phyloP scores from a whole-genome alignment of 2,888 invertebrate species.

The Dicranocentrus wangi region DNA sequence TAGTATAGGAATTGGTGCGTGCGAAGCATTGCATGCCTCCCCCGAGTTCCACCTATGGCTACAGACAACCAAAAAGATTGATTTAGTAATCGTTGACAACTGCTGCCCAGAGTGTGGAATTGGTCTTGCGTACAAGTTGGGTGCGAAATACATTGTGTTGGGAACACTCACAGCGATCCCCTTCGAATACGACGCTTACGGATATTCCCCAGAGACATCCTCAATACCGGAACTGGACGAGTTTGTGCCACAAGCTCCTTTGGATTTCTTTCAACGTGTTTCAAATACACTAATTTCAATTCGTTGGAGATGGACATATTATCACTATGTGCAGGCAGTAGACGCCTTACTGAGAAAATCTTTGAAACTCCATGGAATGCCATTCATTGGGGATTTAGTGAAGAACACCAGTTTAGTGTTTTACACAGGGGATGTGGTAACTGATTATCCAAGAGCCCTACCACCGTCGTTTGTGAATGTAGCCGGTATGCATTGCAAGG shows the following conservation, averaged over 20 bases:
- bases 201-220: slow-evolving; percentile 20
- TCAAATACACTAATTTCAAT: background rate
- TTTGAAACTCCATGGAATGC: slow-evolving; percentile 22
- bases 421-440: slow-evolving; percentile 41
- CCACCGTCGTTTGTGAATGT: slow-evolving; percentile 43
- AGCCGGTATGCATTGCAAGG: slow-evolving; percentile 38
- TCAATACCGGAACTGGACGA: slow-evolving; percentile 11
- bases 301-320: background rate
- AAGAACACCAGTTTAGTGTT: slow-evolving; percentile 48
- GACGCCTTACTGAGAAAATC: background rate
- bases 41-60: slow-evolving; percentile 24
- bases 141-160: slow-evolving; percentile 33
- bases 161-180: background rate
- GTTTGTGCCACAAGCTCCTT: background rate
- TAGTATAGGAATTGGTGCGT: background rate
- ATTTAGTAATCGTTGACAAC: slow-evolving; percentile 26
- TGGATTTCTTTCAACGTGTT: slow-evolving; percentile 7
- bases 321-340: background rate
- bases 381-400: slow-evolving; percentile 11
- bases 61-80: background rate
- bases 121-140: slow-evolving; percentile 27
- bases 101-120: slow-evolving; percentile 23
- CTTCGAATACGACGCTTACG: background rate
- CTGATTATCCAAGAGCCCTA: slow-evolving; percentile 27
- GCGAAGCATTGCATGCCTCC: slow-evolving; percentile 24